Evolutionary conservation across 2,113 vertebrate species (phyloP).

Genomic region (Nycticorax nycticorax): DNA sequence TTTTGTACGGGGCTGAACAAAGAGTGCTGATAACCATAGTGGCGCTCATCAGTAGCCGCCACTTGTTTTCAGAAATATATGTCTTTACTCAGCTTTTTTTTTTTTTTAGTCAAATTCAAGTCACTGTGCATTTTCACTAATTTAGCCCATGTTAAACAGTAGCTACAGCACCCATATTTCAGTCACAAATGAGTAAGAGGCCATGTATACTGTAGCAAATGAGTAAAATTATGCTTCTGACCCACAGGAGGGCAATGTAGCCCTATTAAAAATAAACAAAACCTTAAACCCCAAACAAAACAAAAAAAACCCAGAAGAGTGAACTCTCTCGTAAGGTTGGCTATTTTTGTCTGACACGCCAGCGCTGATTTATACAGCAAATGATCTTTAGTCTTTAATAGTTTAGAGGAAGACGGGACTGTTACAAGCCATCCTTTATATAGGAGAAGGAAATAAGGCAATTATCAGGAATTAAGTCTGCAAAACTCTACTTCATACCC

Average conservation of each 20-base stretch:
- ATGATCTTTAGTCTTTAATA: background rate
- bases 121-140: background rate
- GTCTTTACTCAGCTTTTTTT: background rate
- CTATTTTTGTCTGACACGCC: background rate
- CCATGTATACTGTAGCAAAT: background rate
- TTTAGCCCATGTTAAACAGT: background rate
- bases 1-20: background rate
- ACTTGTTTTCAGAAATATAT: background rate
- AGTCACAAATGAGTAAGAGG: background rate
- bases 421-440: background rate
- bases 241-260: background rate
- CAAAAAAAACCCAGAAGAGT: background rate
- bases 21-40: background rate
- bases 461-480: background rate
- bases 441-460: background rate
- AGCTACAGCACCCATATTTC: background rate
- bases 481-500: background rate
- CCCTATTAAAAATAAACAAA: background rate
- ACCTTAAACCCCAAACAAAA: background rate
- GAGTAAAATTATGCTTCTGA: background rate
- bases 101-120: background rate
- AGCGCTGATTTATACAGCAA: background rate
- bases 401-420: background rate
- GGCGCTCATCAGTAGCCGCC: background rate
- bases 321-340: background rate